Conservation (phyloP, 2,888 invertebrate genomes). For the Lepeophtheirus nordmannii region DNA sequence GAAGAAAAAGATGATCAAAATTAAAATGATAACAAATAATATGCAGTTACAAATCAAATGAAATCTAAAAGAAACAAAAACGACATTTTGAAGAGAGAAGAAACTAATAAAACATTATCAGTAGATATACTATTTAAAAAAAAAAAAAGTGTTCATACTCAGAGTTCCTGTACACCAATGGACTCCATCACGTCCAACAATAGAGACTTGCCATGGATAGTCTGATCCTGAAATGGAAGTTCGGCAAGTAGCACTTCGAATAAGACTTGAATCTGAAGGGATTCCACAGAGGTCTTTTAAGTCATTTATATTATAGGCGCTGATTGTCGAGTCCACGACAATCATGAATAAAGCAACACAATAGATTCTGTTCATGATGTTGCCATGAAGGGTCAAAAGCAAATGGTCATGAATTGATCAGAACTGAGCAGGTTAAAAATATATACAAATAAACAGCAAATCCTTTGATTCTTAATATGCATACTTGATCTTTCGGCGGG, state of each 20-base stretch:
- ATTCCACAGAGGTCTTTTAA: conserved; percentile 2
- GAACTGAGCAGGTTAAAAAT: too few relatives aligned
- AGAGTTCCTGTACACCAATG: conserved; percentile 2
- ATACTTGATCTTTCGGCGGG: too few relatives aligned
- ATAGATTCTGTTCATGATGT: background rate
- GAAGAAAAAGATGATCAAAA: too few relatives aligned
- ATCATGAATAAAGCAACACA: background rate
- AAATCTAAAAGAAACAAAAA: too few relatives aligned
- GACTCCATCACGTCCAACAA: background rate
- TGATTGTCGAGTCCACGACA: background rate
- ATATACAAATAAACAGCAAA: too few relatives aligned
- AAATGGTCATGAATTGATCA: too few relatives aligned
- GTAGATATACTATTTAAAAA: too few relatives aligned
- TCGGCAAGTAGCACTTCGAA: background rate
- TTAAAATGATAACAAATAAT: too few relatives aligned
- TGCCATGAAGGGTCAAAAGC: background rate
- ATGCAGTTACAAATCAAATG: too few relatives aligned
- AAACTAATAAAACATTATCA: too few relatives aligned
- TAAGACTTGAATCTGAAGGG: background rate
- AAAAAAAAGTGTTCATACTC: background rate
- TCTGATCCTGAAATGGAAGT: background rate
- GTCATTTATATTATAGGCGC: background rate
- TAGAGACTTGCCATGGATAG: conserved; percentile 1
- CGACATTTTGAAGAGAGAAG: too few relatives aligned
- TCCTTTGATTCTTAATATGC: too few relatives aligned